Evolutionary conservation across 2,888 invertebrate species (phyloP).

Genomic region (Polia nebulosa): DNA sequence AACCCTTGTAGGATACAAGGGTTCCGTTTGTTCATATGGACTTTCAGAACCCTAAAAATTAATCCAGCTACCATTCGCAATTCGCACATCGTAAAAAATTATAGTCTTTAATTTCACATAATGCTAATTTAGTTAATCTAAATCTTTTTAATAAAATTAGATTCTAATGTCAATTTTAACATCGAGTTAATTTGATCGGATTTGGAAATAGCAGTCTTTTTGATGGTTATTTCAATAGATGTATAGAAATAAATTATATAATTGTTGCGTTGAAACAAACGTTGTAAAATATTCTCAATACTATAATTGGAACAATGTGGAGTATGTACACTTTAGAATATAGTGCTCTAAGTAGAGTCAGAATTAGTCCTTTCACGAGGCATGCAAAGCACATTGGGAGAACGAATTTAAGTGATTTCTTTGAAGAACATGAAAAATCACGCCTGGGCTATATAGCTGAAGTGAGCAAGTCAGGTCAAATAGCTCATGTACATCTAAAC

Average conservation of each 20-base stretch:
- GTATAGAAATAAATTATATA: constrained; percentile 26
- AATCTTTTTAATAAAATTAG: neutral
- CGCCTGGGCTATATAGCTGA: too few species aligned
- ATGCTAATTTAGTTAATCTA: constrained; percentile 1
- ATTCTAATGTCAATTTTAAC: constrained; percentile 43
- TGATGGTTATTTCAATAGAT: constrained; percentile 5
- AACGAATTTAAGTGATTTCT: neutral
- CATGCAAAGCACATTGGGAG: neutral
- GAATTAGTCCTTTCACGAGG: neutral
- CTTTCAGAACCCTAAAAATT: too few species aligned
- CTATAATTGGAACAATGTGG: constrained; percentile 39
- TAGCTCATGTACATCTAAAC: too few species aligned
- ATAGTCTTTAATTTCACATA: constrained; percentile 1
- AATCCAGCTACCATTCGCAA: neutral
- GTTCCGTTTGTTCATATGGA: too few species aligned
- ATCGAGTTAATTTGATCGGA: neutral
- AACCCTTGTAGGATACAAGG: too few species aligned
- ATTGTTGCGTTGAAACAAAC: constrained; percentile 47
- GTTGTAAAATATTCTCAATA: constrained; percentile 42
- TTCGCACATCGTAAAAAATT: neutral
- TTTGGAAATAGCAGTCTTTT: constrained; percentile 31
- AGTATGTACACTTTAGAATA: neutral
- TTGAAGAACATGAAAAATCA: too few species aligned
- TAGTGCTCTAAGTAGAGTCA: neutral
- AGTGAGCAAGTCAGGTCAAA: too few species aligned